Conservation (phyloP, 2,888 invertebrate species). For the Acronicta leporina region DNA sequence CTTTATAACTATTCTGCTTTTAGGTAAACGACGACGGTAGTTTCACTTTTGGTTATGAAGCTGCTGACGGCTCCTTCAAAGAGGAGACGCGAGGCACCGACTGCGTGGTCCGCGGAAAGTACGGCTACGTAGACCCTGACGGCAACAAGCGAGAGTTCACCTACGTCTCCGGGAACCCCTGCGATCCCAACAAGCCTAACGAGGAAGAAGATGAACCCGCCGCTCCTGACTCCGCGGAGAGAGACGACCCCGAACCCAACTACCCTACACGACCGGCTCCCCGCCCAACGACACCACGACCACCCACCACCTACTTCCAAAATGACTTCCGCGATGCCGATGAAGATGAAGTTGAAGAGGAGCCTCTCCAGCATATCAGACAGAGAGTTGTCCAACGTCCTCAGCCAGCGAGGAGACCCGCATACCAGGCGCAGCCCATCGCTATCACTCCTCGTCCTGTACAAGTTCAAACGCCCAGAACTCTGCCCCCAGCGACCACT, state of each 20-base stretch:
- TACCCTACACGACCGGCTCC: constrained; percentile 84
- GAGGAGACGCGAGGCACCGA: constrained; percentile 96
- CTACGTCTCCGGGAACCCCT: constrained; percentile 95
- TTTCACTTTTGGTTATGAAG: constrained; percentile 95
- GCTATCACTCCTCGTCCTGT: constrained; percentile 90
- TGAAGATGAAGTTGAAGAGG: constrained; percentile 89
- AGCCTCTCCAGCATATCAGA: constrained; percentile 83
- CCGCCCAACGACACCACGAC: constrained; percentile 84
- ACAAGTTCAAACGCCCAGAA: constrained; percentile 82
- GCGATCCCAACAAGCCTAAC: constrained; percentile 94
- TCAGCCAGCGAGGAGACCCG: constrained; percentile 75
- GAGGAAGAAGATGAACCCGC: constrained; percentile 89
- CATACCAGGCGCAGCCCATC: constrained; percentile 86
- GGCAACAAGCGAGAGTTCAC: constrained; percentile 96
- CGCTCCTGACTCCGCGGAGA: constrained; percentile 88
- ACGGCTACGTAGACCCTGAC: constrained; percentile 96
- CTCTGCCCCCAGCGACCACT: constrained; percentile 91
- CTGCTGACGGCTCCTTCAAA: constrained; percentile 95
- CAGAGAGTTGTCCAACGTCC: constrained; percentile 86
- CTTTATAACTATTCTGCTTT: constrained; percentile 43
- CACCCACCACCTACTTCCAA: constrained; percentile 92
- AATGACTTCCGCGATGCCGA: constrained; percentile 91
- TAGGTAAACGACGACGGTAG: constrained; percentile 94
- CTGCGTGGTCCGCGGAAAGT: constrained; percentile 95
- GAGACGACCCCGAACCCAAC: constrained; percentile 91